phyloP scores from a whole-genome alignment of 2,888 invertebrate species.

The Pristionchus fissidentatus region DNA sequence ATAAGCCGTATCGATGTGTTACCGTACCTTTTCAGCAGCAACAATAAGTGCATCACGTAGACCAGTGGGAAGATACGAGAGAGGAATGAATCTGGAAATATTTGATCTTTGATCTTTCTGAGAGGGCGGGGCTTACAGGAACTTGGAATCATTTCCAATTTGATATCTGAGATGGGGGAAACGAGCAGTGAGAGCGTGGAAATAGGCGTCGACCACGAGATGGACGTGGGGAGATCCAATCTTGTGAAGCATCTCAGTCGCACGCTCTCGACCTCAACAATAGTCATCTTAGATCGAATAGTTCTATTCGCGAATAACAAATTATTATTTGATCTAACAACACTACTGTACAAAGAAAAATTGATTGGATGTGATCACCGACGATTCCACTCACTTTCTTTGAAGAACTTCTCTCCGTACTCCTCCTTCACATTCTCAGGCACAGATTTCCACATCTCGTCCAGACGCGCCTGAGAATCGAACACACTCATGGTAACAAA shows the following conservation, averaged over 20 bases:
- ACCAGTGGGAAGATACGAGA: conserved; percentile 46
- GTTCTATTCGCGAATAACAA: neutral
- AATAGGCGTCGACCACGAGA: conserved; percentile 68
- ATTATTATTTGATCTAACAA: neutral
- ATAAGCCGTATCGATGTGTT: neutral
- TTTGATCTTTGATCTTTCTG: conserved; percentile 7
- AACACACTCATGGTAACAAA: too few relatives aligned
- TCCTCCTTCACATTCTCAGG: conserved; percentile 52
- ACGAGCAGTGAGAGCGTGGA: conserved; percentile 68
- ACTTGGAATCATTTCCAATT: conserved; percentile 46
- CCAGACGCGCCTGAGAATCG: conserved; percentile 17
- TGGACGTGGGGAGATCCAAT: conserved; percentile 55
- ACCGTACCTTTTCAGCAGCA: conserved; percentile 33
- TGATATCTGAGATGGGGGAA: conserved; percentile 46
- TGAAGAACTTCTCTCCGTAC: conserved; percentile 60
- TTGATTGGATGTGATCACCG: neutral
- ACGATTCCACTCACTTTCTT: conserved; percentile 41
- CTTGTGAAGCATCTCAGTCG: conserved; percentile 52
- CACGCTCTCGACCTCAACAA: conserved; percentile 52
- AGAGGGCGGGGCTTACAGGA: neutral
- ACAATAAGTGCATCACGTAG: conserved; percentile 26
- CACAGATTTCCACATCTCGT: conserved; percentile 45
- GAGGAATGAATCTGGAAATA: conserved; percentile 35
- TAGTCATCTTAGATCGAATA: conserved; percentile 32
- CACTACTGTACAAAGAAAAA: neutral